A percentile compares a stretch with the other conserved stretches of the same genome.
Evolutionary conservation across 2,797 vertebrate species (phyloP).

Genomic region (Pseudochirops corinnae): DNA sequence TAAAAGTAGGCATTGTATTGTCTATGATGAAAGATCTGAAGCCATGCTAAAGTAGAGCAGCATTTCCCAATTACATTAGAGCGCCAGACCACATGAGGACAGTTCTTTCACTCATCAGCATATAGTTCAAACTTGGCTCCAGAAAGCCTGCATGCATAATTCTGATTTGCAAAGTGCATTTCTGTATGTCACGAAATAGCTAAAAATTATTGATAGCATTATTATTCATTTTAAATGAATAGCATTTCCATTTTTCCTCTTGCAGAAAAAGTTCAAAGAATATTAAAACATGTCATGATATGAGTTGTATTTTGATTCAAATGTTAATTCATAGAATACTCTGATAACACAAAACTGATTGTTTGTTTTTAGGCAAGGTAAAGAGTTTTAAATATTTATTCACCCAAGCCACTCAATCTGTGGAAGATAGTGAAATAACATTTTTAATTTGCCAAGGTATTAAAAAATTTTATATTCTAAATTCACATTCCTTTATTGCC

Average conservation of each 20-base stretch:
- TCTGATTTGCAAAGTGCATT: slow-evolving; percentile 29
- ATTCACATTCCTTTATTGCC: not conserved
- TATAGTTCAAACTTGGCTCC: slow-evolving; percentile 34
- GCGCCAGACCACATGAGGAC: slow-evolving; percentile 22
- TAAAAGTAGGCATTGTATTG: slow-evolving; percentile 37
- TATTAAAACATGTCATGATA: not conserved
- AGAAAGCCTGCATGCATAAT: slow-evolving; percentile 15
- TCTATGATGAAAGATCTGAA: slow-evolving; percentile 54
- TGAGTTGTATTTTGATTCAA: not conserved
- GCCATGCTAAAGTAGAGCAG: slow-evolving; percentile 16
- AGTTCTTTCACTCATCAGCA: slow-evolving; percentile 39
- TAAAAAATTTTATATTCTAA: not conserved
- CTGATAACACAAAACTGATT: not conserved
- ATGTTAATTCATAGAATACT: not conserved
- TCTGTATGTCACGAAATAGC: not conserved
- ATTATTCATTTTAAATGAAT: not conserved
- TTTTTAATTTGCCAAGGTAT: not conserved
- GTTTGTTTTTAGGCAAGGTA: not conserved
- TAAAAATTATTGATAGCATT: not conserved
- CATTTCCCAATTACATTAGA: slow-evolving; percentile 40
- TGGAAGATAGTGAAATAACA: not conserved
- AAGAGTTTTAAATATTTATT: not conserved
- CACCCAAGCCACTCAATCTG: not conserved
- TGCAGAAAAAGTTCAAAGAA: not conserved
- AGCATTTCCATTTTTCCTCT: not conserved